These are phyloP conservation scores for Volucella inflata DNA, from an alignment of 2,888 invertebrate genomes.

Conservation along the genomic window DNA sequence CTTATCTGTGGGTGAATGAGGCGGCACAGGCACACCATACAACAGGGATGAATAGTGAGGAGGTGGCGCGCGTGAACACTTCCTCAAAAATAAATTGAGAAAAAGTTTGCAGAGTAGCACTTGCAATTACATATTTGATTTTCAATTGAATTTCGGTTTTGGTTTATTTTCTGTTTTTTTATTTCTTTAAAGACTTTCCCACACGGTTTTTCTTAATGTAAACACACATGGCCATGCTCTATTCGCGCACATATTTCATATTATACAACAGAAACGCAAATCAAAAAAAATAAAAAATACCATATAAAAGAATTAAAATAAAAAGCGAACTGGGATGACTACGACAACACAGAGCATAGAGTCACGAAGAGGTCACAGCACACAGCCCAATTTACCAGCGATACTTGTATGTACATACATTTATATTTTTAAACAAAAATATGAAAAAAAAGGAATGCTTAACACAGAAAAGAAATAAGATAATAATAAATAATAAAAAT, in stretches of 20 bases:
- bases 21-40: slow-evolving; percentile 29
- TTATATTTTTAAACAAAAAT: slow-evolving; percentile 2
- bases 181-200: slow-evolving; percentile 27
- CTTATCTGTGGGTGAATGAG: slow-evolving; percentile 47
- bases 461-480: slow-evolving; percentile 15
- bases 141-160: slow-evolving; percentile 20
- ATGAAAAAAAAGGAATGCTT: slow-evolving; percentile 2
- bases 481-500: slow-evolving; percentile 18
- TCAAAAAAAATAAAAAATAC: not conserved
- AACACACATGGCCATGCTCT: slow-evolving; percentile 60
- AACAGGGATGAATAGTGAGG: slow-evolving; percentile 27
- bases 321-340: slow-evolving; percentile 38
- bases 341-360: slow-evolving; percentile 37
- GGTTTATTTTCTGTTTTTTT: not conserved
- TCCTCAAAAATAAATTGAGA: slow-evolving; percentile 29
- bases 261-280: slow-evolving; percentile 44
- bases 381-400: slow-evolving; percentile 23
- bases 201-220: slow-evolving; percentile 36
- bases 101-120: slow-evolving; percentile 16
- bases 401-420: not conserved
- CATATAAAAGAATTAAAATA: slow-evolving; percentile 8
- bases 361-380: slow-evolving; percentile 49
- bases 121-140: slow-evolving; percentile 13
- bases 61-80: slow-evolving; percentile 43
- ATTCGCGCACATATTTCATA: slow-evolving; percentile 39